Conservation (phyloP, 1,140 invertebrate genomes). For the Homarus americanus region DNA sequence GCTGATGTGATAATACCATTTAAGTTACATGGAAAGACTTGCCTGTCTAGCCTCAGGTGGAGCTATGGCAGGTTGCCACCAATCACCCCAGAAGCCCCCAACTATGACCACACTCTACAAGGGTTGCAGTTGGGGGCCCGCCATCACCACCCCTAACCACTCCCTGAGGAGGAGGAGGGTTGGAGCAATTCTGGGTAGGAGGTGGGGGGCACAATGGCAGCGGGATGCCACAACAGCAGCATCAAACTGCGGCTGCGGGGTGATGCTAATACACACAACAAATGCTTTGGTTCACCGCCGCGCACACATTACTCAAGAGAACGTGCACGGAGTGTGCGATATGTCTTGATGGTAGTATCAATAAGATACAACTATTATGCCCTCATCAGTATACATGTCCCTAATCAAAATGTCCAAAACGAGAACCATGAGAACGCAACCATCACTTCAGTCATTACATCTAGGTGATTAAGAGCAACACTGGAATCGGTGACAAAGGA, state of each 20-base stretch:
- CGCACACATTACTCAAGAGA: constrained; percentile 26
- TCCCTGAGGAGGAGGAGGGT: background rate
- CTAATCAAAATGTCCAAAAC: constrained; percentile 49
- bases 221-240: constrained; percentile 22
- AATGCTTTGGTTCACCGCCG: constrained; percentile 64
- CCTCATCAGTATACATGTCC: constrained; percentile 52
- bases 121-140: background rate
- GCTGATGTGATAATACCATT: constrained; percentile 67
- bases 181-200: background rate
- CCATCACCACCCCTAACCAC: constrained; percentile 1
- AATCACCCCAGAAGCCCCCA: constrained; percentile 4
- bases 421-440: constrained; percentile 44
- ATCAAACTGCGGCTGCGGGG: constrained; percentile 27
- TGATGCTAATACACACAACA: constrained; percentile 64
- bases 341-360: constrained; percentile 64
- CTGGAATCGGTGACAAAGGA: constrained; percentile 63
- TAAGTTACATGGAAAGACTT: constrained; percentile 68
- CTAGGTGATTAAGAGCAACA: constrained; percentile 63
- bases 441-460: constrained; percentile 50
- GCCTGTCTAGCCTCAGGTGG: constrained; percentile 54
- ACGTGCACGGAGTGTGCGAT: constrained; percentile 46
- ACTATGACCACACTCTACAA: background rate
- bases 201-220: constrained; percentile 25
- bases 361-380: constrained; percentile 63
- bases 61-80: constrained; percentile 48